These are phyloP conservation scores for Hiodon alosoides DNA, from an alignment of 2,113 vertebrate species.

Conservation along the genomic window DNA sequence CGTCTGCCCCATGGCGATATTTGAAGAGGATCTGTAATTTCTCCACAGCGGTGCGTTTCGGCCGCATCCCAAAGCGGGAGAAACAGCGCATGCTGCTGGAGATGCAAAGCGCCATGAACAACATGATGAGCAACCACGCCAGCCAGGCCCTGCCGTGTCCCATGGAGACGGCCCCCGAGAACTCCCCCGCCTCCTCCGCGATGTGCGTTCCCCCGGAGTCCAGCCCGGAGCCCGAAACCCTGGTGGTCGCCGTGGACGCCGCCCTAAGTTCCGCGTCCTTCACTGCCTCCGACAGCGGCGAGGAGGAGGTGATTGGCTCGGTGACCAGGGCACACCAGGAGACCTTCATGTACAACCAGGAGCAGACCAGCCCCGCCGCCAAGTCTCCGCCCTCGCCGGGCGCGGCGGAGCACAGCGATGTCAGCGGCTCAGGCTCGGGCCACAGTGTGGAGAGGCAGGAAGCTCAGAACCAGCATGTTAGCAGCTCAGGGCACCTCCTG, in stretches of 20 bases:
- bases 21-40: constrained; percentile 26
- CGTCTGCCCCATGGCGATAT: background rate
- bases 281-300: constrained; percentile 68
- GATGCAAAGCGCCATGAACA: constrained; percentile 97
- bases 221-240: constrained; percentile 35
- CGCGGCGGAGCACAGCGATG: constrained; percentile 42
- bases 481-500: constrained; percentile 47
- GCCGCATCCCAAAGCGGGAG: constrained; percentile 92
- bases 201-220: constrained; percentile 41
- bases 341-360: constrained; percentile 90
- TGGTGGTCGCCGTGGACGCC: constrained; percentile 51
- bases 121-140: constrained; percentile 76
- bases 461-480: constrained; percentile 55
- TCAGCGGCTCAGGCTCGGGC: background rate
- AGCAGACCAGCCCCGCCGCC: constrained; percentile 55
- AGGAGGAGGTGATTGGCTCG: constrained; percentile 80
- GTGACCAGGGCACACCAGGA: constrained; percentile 84
- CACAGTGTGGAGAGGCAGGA: constrained; percentile 50
- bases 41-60: constrained; percentile 84
- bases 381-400: constrained; percentile 42
- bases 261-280: constrained; percentile 48
- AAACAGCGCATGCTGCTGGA: constrained; percentile 95
- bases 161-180: constrained; percentile 43
- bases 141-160: constrained; percentile 24
- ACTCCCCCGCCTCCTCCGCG: constrained; percentile 39